These are phyloP conservation scores for Leptestheria dahalacensis DNA, from an alignment of 1,140 invertebrate genomes.

Conservation along the genomic window DNA sequence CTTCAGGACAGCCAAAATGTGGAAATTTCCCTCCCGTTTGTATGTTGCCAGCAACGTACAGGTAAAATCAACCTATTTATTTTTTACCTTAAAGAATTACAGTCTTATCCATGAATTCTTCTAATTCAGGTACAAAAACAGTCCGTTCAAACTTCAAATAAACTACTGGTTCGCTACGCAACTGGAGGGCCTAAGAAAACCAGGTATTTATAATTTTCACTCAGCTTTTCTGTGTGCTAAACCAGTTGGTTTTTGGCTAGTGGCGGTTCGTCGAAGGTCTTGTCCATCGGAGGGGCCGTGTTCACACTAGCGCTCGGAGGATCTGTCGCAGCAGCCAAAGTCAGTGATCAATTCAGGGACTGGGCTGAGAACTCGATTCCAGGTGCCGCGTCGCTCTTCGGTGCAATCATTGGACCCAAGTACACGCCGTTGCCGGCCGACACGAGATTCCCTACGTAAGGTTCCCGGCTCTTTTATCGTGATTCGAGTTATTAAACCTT, in stretches of 20 bases:
- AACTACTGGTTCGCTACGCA: not conserved
- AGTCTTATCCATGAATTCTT: not conserved
- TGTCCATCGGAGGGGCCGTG: not conserved
- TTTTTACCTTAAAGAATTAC: not conserved
- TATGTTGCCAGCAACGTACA: not conserved
- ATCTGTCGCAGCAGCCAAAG: not conserved
- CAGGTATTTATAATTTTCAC: not conserved
- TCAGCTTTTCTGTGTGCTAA: not conserved
- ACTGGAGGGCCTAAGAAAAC: not conserved
- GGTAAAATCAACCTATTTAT: too few species aligned
- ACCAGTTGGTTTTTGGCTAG: not conserved
- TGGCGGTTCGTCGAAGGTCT: not conserved
- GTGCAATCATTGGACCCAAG: not conserved
- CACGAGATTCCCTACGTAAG: not conserved
- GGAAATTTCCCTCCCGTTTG: not conserved
- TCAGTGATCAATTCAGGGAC: slow-evolving; percentile 6
- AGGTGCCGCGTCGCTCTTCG: not conserved
- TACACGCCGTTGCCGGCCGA: not conserved
- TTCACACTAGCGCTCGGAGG: not conserved
- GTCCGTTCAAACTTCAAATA: not conserved
- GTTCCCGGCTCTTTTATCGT: not conserved
- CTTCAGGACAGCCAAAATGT: not conserved
- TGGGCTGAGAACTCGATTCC: not conserved
- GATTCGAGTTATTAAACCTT: not conserved
- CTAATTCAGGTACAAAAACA: not conserved